Evolutionary conservation across 1,140 invertebrate genomes (phyloP), one percentile per base, ranked within the genome.

Genomic region (Euwallacea fornicatus): DNA sequence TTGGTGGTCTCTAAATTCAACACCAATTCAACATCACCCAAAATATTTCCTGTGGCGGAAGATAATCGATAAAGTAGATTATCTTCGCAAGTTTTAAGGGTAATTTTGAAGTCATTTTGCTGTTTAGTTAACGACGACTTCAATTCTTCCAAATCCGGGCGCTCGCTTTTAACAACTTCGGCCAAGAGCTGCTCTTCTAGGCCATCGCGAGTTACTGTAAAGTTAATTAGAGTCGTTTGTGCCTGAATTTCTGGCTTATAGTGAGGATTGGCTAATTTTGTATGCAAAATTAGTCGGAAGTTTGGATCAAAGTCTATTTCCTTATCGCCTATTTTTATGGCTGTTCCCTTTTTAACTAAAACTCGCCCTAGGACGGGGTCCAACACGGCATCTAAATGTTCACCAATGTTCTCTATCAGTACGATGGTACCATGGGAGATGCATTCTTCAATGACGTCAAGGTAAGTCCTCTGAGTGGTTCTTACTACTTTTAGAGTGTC

Each of bases 161-260:
- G 85, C 83, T 98, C 96, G 6, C 90, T 91, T 84, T 95, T 95
- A 0, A 98, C 96, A 8, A 98, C 95, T 83, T 95, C 94, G 11
- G 93, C 95, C 33, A 98, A 83, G 6, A 98, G 80, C 82, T 98
- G 96, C 80, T 98, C 96, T 82, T 98, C 96, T 6, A 98, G 83
- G 55, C 86, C 94, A 82, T 96, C 93, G 75, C 88, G 88, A 0
- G 96, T 98, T 0, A 98, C 96, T 42, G 95, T 97, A 78, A 97
- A 98, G 81, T 97, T 97, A 62, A 98, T 97, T 4, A 98, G 83
- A 3, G 95, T 97, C 13, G 93, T 94, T 82, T 98, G 95, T 0
- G 96, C 96, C 82, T 98, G 96, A 88, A 98, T 94, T 83, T 98
- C 96, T 0, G 95, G 95, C 79, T 96, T 95, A 78, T 97, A 98